Evolutionary conservation across 1,140 invertebrate species (phyloP).

Genomic region (Eumeta japonica): DNA sequence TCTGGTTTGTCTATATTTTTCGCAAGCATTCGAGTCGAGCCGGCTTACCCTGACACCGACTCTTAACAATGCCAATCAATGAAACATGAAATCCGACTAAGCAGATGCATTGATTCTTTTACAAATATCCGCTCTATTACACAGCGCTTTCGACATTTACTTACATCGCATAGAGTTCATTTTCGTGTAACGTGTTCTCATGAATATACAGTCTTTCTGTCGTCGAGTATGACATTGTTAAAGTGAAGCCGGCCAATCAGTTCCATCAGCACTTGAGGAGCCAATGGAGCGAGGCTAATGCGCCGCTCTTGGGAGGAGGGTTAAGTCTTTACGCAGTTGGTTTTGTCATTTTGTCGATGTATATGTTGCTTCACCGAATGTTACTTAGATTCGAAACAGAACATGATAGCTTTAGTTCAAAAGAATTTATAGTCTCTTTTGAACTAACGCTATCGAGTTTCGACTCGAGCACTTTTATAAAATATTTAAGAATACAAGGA

Average conservation of each 20-base stretch:
- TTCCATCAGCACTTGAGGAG: slow-evolving; percentile 48
- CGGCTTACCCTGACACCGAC: slow-evolving; percentile 15
- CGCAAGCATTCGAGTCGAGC: slow-evolving; percentile 26
- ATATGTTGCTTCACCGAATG: slow-evolving; percentile 24
- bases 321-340: slow-evolving; percentile 46
- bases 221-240: slow-evolving; percentile 31
- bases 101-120: slow-evolving; percentile 39
- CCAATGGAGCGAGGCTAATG: slow-evolving; percentile 50
- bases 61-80: slow-evolving; percentile 52
- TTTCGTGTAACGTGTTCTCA: too few species aligned
- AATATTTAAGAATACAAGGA: too few species aligned
- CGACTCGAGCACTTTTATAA: too few species aligned
- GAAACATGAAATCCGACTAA: slow-evolving; percentile 51
- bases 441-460: too few species aligned
- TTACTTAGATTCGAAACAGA: slow-evolving; percentile 3
- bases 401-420: neutral
- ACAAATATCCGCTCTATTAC: slow-evolving; percentile 9
- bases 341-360: slow-evolving; percentile 48
- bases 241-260: slow-evolving; percentile 47
- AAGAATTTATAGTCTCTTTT: too few species aligned
- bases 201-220: neutral
- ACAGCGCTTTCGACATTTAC: too few species aligned
- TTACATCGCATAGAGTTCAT: too few species aligned
- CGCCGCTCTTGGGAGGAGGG: slow-evolving; percentile 36
- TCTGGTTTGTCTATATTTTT: slow-evolving; percentile 36